Evolutionary conservation across 2,888 invertebrate species (phyloP).

Genomic region (Mystacides longicornis): DNA sequence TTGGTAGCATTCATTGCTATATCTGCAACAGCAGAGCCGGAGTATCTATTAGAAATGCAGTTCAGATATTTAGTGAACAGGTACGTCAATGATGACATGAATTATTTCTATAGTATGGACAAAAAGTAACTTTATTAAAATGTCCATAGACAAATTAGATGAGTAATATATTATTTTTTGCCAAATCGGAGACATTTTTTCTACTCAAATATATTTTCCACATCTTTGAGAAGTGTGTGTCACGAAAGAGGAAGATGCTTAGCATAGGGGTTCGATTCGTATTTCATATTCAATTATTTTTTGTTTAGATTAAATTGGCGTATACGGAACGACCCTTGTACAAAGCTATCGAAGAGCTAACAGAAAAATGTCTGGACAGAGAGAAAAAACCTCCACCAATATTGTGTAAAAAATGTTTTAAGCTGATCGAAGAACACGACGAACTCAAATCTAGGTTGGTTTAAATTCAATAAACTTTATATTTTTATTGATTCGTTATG

Average conservation of each 20-base stretch:
- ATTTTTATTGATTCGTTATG: not conserved
- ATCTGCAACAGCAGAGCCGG: slow-evolving; percentile 54
- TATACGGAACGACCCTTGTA: slow-evolving; percentile 32
- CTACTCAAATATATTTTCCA: too few species aligned
- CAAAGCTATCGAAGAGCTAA: slow-evolving; percentile 34
- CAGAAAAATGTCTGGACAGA: slow-evolving; percentile 40
- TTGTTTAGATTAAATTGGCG: slow-evolving; percentile 9
- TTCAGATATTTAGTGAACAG: slow-evolving; percentile 45
- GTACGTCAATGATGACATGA: too few species aligned
- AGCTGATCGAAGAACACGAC: slow-evolving; percentile 55
- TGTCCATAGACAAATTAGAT: too few species aligned
- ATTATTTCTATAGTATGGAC: too few species aligned
- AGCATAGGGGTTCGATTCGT: too few species aligned
- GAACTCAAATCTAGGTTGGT: slow-evolving; percentile 44
- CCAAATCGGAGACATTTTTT: too few species aligned
- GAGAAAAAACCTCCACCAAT: slow-evolving; percentile 47
- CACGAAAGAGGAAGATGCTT: too few species aligned
- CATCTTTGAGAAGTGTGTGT: too few species aligned
- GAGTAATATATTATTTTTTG: too few species aligned
- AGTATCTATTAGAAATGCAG: slow-evolving; percentile 45
- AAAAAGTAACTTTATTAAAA: too few species aligned
- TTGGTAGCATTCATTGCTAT: slow-evolving; percentile 42
- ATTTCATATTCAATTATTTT: not conserved
- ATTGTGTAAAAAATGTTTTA: slow-evolving; percentile 63
- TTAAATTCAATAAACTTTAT: slow-evolving; percentile 14